phyloP scores from a whole-genome alignment of 2,888 invertebrate genomes.

The Lottia gigantea region DNA sequence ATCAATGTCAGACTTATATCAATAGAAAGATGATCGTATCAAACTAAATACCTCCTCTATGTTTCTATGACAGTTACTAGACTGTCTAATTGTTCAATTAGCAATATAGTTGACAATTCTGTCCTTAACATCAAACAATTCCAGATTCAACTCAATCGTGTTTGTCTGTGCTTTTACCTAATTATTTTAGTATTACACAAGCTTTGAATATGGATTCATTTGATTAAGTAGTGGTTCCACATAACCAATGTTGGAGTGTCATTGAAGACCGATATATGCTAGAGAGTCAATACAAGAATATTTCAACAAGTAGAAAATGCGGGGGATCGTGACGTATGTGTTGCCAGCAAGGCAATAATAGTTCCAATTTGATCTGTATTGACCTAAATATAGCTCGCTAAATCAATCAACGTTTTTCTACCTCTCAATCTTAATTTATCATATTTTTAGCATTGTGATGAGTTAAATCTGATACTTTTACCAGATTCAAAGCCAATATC shows the following conservation, averaged over 20 bases:
- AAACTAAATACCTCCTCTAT: not conserved
- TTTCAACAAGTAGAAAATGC: not conserved
- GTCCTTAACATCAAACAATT: not conserved
- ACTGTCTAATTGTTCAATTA: slow-evolving; percentile 9
- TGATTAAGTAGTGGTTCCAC: not conserved
- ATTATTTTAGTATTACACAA: not conserved
- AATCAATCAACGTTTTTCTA: not conserved
- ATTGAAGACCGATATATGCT: too few relatives aligned
- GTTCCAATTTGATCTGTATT: slow-evolving; percentile 5
- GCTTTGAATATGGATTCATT: not conserved
- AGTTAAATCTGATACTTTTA: too few relatives aligned
- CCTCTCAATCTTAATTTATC: too few relatives aligned
- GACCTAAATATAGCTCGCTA: not conserved
- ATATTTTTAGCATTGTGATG: too few relatives aligned
- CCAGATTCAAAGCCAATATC: too few relatives aligned
- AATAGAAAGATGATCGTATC: not conserved
- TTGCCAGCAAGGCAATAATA: not conserved
- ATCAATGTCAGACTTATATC: not conserved
- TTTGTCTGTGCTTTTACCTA: slow-evolving; percentile 7
- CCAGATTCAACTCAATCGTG: not conserved
- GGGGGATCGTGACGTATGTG: slow-evolving; percentile 6
- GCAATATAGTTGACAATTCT: not conserved
- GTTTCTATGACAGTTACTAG: slow-evolving; percentile 5
- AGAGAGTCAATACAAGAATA: too few relatives aligned
- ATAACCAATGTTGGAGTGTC: too few relatives aligned